Percentiles rank a stretch among this genome's conserved stretches.
phyloP scores from a whole-genome alignment of 2,797 vertebrate species.

The Fistularia commersonii region DNA sequence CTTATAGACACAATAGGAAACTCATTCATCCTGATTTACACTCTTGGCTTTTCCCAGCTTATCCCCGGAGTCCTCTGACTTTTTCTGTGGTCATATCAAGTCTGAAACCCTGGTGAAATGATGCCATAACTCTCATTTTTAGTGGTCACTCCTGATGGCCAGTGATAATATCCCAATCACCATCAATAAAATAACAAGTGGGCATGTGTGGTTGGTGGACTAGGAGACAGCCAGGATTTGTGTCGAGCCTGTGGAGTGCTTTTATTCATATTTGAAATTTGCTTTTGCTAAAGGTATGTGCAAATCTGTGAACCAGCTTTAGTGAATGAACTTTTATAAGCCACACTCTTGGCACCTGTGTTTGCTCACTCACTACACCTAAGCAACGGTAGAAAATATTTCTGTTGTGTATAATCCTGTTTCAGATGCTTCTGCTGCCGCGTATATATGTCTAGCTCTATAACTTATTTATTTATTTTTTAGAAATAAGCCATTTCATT shows the following conservation, averaged over 20 bases:
- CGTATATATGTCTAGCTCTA: neutral
- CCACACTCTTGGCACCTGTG: neutral
- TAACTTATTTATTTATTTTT: too few species aligned
- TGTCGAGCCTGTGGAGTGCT: neutral
- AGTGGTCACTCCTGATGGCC: slow-evolving; percentile 35
- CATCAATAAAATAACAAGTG: slow-evolving; percentile 14
- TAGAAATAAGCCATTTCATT: neutral
- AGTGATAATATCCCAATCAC: slow-evolving; percentile 18
- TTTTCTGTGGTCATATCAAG: slow-evolving; percentile 25
- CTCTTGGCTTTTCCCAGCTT: slow-evolving; percentile 39
- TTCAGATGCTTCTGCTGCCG: neutral
- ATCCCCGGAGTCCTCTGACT: slow-evolving; percentile 19
- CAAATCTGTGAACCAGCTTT: too few species aligned
- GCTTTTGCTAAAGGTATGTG: too few species aligned
- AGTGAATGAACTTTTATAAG: too few species aligned
- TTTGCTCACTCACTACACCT: neutral
- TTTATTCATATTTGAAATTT: too few species aligned
- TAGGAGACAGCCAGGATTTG: neutral
- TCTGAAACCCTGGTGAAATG: slow-evolving; percentile 14
- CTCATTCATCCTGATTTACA: slow-evolving; percentile 31
- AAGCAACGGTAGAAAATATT: slow-evolving; percentile 2
- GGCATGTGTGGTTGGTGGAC: slow-evolving; percentile 5
- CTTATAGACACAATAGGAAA: slow-evolving; percentile 28
- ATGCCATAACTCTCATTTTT: slow-evolving; percentile 17
- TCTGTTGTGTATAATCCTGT: neutral